Evolutionary conservation across 1,140 invertebrate species (phyloP).

Genomic region (Acromyrmex heyeri): DNA sequence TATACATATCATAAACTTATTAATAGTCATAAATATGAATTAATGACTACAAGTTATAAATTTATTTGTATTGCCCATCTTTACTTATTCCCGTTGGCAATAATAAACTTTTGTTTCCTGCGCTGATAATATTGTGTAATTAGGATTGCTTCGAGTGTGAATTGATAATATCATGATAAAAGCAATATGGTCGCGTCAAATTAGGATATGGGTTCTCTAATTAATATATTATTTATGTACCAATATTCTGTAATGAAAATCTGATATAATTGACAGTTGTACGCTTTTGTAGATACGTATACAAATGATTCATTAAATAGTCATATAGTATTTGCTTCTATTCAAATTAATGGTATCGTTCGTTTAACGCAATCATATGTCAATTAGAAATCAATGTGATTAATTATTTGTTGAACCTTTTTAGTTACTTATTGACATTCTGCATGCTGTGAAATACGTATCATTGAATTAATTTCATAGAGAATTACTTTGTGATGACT

Average conservation of each 20-base stretch:
- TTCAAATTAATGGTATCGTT: slow-evolving; percentile 9
- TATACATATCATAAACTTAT: slow-evolving; percentile 10
- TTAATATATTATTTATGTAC: slow-evolving; percentile 50
- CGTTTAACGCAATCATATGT: slow-evolving; percentile 16
- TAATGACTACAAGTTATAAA: neutral
- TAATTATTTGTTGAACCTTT: slow-evolving; percentile 34
- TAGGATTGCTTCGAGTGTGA: slow-evolving; percentile 15
- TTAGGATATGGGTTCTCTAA: slow-evolving; percentile 37
- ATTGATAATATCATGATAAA: slow-evolving; percentile 22
- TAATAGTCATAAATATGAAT: slow-evolving; percentile 30
- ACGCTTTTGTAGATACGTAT: neutral
- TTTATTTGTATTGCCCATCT: slow-evolving; percentile 27
- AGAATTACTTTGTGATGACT: neutral
- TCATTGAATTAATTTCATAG: neutral
- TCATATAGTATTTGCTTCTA: slow-evolving; percentile 35
- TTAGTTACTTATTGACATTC: slow-evolving; percentile 13
- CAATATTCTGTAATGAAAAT: slow-evolving; percentile 17
- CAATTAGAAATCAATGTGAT: slow-evolving; percentile 27
- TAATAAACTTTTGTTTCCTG: slow-evolving; percentile 24
- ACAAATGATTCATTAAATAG: slow-evolving; percentile 26
- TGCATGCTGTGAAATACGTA: neutral
- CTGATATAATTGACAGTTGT: slow-evolving; percentile 31
- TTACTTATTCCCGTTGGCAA: slow-evolving; percentile 24
- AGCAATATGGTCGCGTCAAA: neutral
- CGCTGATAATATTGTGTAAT: slow-evolving; percentile 35